Evolutionary conservation across 2,797 vertebrate genomes (phyloP), one percentile per base, ranked within the genome.

Genomic region (Corythornis leucogaster): DNA sequence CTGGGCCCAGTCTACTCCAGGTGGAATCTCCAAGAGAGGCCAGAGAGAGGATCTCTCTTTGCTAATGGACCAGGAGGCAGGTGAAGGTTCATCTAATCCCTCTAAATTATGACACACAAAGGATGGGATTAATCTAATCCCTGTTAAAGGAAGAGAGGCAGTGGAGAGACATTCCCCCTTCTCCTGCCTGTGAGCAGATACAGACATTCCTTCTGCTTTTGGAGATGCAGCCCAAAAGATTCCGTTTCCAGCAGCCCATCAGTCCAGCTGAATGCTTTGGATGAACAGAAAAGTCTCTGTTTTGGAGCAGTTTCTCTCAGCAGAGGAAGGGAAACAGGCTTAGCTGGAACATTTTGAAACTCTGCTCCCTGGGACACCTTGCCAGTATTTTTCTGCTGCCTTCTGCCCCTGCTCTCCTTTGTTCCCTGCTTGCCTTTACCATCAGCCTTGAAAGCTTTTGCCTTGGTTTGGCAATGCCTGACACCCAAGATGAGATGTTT

Each of bases 61-160:
- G 21, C 12, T 18, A 16, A 9, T 26, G 19, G 30, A 33, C 33
- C 30, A 9, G 71, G 57, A 45, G 16, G 38, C 76, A 75, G 70
- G 63, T 42, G 58, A 71, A 11, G 24, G 54, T 63, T 87, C 55
- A 7, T 51, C 62, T 85, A 67, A 83, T 94, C 80, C 74, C 86
- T 51, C 48, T 53, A 12, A 82, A 80, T 76, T 78, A 25, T 0
- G 3, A 58, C 61, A 43, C 28, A 64, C 30, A 26, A 75, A 30
- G 26, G 10, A 74, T 84, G 2, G 6, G 77, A 94, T 96, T 91
- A 92, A 61, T 45, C 54, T 93, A 55, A 94, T 95, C 73, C 80
- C 53, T 40, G 55, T 33, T n/a, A 69, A 74, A 77, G 35, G 54
- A 53, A 61, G 73, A 53, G 35, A 26, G 45, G 19, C 42, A 68